These are phyloP conservation scores for Drosophila colorata DNA, from an alignment of 2,888 invertebrate species.

Conservation along the genomic window DNA sequence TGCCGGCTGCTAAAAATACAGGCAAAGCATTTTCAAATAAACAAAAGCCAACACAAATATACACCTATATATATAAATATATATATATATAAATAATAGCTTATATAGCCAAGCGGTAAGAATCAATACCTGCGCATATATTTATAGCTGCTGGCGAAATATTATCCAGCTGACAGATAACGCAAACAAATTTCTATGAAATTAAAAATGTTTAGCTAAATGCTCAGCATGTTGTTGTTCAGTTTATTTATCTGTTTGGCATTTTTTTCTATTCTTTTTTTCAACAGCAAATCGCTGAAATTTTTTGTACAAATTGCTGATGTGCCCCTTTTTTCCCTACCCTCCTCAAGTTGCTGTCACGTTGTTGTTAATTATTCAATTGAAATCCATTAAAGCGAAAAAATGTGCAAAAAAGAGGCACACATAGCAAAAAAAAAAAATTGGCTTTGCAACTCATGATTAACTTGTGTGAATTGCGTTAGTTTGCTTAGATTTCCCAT, in stretches of 20 bases:
- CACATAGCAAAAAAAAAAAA: conserved; percentile 9
- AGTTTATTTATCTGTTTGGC: conserved; percentile 38
- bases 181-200: neutral
- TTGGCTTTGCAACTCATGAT: conserved; percentile 25
- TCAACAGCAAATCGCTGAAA: conserved; percentile 70
- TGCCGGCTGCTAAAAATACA: conserved; percentile 76
- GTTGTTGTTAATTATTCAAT: conserved; percentile 83
- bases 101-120: neutral
- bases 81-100: neutral
- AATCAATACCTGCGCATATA: conserved; percentile 55
- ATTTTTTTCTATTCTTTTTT: conserved; percentile 17
- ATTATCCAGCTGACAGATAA: conserved; percentile 38
- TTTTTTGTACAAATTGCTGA: conserved; percentile 69
- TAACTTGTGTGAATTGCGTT: conserved; percentile 43
- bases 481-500: conserved; percentile 25
- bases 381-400: conserved; percentile 79
- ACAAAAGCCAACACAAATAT: conserved; percentile 34
- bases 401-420: conserved; percentile 12
- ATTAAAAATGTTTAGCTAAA: conserved; percentile 6
- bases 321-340: neutral
- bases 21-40: conserved; percentile 30
- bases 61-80: conserved; percentile 7
- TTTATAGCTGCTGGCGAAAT: conserved; percentile 39
- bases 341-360: conserved; percentile 32
- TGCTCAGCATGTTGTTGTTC: conserved; percentile 11